Percentiles rank a stretch among this genome's conserved stretches.
Conservation (phyloP, 2,888 invertebrate species). For the Cepaea hortensis region DNA sequence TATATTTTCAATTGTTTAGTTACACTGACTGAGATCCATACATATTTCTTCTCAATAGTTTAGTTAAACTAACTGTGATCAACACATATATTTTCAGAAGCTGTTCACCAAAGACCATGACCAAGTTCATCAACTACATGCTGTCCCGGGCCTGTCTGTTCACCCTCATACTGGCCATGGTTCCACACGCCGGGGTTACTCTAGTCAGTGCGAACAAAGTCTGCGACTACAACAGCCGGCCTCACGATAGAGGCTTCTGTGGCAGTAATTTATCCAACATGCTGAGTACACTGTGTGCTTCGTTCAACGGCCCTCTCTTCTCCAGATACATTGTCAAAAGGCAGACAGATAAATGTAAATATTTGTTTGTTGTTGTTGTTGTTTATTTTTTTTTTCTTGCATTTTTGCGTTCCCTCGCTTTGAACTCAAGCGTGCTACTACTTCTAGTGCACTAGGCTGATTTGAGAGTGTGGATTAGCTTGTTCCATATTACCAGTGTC, state of each 20-base stretch:
- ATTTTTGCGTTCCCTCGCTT: too few species aligned
- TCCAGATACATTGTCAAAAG: not conserved
- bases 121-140: not conserved
- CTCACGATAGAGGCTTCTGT: constrained; percentile 1
- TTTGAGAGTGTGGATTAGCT: too few species aligned
- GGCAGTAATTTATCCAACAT: not conserved
- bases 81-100: not conserved
- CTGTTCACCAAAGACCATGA: constrained; percentile 10
- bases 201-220: not conserved
- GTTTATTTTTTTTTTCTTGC: too few species aligned
- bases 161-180: not conserved
- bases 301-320: not conserved
- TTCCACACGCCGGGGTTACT: constrained; percentile 2
- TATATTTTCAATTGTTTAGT: too few species aligned
- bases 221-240: constrained; percentile 8
- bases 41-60: not conserved
- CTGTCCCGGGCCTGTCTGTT: not conserved
- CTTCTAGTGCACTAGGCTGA: too few species aligned
- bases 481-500: too few species aligned
- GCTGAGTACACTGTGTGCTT: not conserved
- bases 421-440: too few species aligned
- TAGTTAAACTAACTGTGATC: not conserved
- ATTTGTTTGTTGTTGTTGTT: not conserved
- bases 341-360: constrained; percentile 21
- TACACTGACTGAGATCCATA: too few species aligned